phyloP scores from a whole-genome alignment of 1,140 invertebrate genomes.

The Nasonia vitripennis region DNA sequence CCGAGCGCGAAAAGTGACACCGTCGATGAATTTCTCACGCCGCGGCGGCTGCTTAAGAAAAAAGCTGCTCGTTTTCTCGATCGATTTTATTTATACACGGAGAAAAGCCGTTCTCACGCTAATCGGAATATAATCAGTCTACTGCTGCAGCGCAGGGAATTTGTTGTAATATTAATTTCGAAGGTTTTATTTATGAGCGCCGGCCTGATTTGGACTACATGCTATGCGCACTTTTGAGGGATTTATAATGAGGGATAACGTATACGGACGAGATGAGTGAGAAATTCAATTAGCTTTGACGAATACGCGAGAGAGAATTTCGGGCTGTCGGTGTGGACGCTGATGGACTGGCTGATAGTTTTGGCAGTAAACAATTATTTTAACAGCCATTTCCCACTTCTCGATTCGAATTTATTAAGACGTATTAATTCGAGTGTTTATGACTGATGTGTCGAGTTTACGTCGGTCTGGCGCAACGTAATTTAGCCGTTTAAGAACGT shows the following conservation, averaged over 20 bases:
- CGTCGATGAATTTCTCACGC: slow-evolving; percentile 39
- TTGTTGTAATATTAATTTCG: neutral
- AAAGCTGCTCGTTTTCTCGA: neutral
- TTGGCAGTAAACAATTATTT: neutral
- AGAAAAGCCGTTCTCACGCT: slow-evolving; percentile 39
- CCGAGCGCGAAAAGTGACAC: slow-evolving; percentile 49
- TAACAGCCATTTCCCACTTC: neutral
- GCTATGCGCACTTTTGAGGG: neutral
- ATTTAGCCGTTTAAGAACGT: neutral
- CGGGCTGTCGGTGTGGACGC: neutral
- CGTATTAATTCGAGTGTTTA: neutral
- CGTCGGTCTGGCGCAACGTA: neutral
- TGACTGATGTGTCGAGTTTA: too few species aligned
- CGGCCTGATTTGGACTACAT: neutral
- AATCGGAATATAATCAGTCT: slow-evolving; percentile 32
- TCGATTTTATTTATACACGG: slow-evolving; percentile 1
- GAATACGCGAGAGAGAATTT: neutral
- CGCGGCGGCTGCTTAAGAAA: slow-evolving; percentile 34
- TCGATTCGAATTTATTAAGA: neutral
- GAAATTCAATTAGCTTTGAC: neutral
- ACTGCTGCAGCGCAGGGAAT: neutral
- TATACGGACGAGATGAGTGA: neutral
- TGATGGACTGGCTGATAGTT: neutral
- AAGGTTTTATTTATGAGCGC: neutral
- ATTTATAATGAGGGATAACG: neutral